Percentiles rank a stretch among this genome's conserved stretches.
These are phyloP conservation scores for Sinosuthora webbiana DNA, from an alignment of 2,113 vertebrate genomes.

Conservation along the genomic window DNA sequence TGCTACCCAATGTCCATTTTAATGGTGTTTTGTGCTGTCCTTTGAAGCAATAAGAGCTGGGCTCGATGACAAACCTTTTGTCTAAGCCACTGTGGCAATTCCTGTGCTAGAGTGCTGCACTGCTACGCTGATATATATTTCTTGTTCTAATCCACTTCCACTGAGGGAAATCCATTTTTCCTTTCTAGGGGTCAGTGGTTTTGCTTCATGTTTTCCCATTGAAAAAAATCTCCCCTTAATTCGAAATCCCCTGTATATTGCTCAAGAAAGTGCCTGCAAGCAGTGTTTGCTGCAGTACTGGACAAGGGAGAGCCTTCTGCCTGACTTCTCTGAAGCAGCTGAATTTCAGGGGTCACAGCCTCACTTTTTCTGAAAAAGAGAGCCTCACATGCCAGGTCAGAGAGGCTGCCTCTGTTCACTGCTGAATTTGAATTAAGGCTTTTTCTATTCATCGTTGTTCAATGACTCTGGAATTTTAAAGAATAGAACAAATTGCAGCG, in stretches of 20 bases:
- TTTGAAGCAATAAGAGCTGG: neutral
- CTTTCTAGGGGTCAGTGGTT: neutral
- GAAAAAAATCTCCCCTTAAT: neutral
- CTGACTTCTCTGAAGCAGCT: neutral
- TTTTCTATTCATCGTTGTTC: neutral
- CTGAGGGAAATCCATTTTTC: neutral
- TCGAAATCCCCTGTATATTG: neutral
- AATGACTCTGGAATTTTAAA: constrained; percentile 8
- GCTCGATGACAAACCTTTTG: neutral
- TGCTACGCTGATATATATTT: neutral
- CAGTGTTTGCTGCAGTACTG: neutral
- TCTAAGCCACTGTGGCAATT: neutral
- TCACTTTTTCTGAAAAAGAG: neutral
- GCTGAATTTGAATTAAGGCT: neutral
- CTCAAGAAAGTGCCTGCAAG: neutral
- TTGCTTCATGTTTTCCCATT: neutral
- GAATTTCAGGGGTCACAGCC: neutral
- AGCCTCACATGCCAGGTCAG: neutral
- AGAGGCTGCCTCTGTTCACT: neutral
- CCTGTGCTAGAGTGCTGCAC: neutral
- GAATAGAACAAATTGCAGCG: constrained; percentile 8
- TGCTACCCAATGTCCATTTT: neutral
- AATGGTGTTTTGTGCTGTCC: neutral
- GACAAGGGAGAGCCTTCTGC: neutral
- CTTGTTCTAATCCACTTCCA: neutral